Conservation (phyloP, 2,113 vertebrate species). For the Chascanopsetta lugubris region DNA sequence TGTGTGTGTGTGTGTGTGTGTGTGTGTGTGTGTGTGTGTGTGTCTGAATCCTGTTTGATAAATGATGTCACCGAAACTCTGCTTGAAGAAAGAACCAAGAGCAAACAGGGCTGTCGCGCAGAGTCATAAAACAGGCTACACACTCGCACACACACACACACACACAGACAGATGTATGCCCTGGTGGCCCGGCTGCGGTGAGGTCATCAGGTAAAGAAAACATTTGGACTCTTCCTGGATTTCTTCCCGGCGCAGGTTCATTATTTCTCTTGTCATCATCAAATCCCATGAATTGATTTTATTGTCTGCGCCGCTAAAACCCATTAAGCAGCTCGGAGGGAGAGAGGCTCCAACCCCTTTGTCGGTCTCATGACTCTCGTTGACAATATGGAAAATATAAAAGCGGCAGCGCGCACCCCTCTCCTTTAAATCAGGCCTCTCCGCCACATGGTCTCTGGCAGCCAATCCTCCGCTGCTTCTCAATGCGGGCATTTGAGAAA, state of each 20-base stretch:
- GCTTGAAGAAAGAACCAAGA: slow-evolving; percentile 45
- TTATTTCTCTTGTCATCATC: neutral
- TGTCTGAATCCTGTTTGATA: slow-evolving; percentile 61
- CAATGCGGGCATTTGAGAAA: slow-evolving; percentile 26
- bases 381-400: neutral
- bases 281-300: neutral
- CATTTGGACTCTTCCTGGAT: neutral
- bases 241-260: neutral
- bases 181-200: slow-evolving; percentile 28
- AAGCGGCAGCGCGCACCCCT: too few relatives aligned
- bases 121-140: slow-evolving; percentile 6
- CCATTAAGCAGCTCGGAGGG: neutral
- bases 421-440: neutral
- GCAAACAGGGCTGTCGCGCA: slow-evolving; percentile 48
- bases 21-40: slow-evolving; percentile 31
- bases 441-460: neutral
- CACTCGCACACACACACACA: slow-evolving; percentile 10
- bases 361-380: neutral
- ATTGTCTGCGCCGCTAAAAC: neutral
- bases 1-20: too few relatives aligned
- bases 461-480: neutral
- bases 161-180: slow-evolving; percentile 1
- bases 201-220: slow-evolving; percentile 44
- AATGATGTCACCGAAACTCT: slow-evolving; percentile 69
- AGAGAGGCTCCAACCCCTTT: neutral